Percentiles rank a stretch among this genome's conserved stretches.
Conservation (phyloP, 2,797 vertebrate species). For the Cuniculus paca region DNA sequence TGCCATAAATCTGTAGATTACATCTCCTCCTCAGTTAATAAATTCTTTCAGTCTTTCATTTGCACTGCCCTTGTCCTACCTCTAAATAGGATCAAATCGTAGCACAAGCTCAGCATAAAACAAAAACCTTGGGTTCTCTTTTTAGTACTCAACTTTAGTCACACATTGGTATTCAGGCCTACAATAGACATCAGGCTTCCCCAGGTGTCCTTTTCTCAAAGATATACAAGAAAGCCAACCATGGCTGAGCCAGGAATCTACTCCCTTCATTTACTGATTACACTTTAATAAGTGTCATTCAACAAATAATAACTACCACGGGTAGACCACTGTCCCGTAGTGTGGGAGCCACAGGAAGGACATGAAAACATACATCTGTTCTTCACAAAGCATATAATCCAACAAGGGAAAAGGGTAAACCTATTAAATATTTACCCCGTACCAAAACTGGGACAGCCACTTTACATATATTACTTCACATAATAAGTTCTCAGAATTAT, state of each 20-base stretch:
- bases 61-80: conserved; percentile 65
- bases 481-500: neutral
- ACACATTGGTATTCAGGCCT: neutral
- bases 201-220: neutral
- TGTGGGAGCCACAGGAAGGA: neutral
- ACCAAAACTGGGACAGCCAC: neutral
- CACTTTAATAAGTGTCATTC: conserved; percentile 4
- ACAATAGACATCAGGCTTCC: neutral
- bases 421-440: neutral
- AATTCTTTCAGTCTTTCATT: conserved; percentile 56
- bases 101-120: conserved; percentile 70
- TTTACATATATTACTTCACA: neutral
- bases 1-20: conserved; percentile 71
- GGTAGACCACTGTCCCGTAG: neutral
- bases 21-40: conserved; percentile 65
- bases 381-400: neutral
- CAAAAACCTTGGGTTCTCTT: conserved; percentile 49
- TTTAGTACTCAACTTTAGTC: conserved; percentile 49
- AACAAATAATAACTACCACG: conserved; percentile 21
- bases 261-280: conserved; percentile 3
- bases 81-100: conserved; percentile 68
- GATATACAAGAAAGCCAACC: neutral
- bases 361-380: neutral
- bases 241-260: neutral
- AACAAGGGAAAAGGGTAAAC: neutral